Evolutionary conservation across 2,797 vertebrate species (phyloP).

Genomic region (Okamejei kenojei): DNA sequence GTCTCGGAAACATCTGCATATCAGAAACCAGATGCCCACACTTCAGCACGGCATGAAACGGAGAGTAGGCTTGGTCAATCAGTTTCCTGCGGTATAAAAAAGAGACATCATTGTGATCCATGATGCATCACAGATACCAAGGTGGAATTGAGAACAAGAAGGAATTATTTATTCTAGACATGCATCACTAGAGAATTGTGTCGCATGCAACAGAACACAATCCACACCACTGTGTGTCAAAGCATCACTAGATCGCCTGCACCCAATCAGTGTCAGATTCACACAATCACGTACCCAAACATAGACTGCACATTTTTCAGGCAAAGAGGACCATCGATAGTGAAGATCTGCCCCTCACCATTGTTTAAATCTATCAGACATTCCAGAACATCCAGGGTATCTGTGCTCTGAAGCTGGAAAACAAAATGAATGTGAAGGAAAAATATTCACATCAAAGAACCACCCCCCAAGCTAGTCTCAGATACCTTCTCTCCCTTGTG

Average conservation of each 20-base stretch:
- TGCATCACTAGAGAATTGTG: background rate
- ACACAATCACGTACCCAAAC: conserved; percentile 76
- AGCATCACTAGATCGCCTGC: background rate
- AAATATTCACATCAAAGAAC: background rate
- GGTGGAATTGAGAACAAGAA: background rate
- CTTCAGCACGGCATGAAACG: conserved; percentile 89
- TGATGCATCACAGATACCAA: background rate
- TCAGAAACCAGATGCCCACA: conserved; percentile 92
- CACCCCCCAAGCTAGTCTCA: background rate
- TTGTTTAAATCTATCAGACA: conserved; percentile 81
- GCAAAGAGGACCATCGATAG: conserved; percentile 85
- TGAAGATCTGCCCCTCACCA: conserved; percentile 92
- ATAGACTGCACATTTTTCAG: conserved; percentile 94
- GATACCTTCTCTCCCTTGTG: background rate
- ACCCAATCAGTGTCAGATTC: background rate
- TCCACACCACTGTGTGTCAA: background rate
- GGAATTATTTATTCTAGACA: background rate
- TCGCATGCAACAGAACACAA: background rate
- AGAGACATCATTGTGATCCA: background rate
- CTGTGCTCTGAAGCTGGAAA: conserved; percentile 78
- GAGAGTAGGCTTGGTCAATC: conserved; percentile 88
- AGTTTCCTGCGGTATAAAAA: conserved; percentile 68
- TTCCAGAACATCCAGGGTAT: conserved; percentile 86
- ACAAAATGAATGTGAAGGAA: background rate
- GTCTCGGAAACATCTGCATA: conserved; percentile 94